phyloP scores from a whole-genome alignment of 37 sponge, comb jelly and placozoan genomes.

The Agelas oroides region DNA sequence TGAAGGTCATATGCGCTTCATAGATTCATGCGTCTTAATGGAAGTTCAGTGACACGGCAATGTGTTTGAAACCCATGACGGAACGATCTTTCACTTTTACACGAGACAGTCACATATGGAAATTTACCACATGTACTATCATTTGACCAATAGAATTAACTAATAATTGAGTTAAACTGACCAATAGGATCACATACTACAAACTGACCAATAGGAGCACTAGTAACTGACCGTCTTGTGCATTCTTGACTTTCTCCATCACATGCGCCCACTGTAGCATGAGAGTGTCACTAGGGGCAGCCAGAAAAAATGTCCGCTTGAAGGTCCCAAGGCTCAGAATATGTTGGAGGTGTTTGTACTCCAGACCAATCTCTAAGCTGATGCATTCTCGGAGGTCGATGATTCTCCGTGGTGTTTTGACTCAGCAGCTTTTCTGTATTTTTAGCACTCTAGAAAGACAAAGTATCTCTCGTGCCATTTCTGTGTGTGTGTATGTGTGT shows the following conservation, averaged over 20 bases:
- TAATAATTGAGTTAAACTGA: too few species aligned
- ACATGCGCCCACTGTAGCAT: constrained; percentile 78
- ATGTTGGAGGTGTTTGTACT: constrained; percentile 58
- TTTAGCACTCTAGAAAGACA: constrained; percentile 67
- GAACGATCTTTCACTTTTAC: too few species aligned
- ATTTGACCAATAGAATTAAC: too few species aligned
- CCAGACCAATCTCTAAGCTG: constrained; percentile 73
- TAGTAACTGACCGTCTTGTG: constrained; percentile 64
- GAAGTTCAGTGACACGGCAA: too few species aligned
- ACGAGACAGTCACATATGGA: too few species aligned
- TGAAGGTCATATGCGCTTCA: too few species aligned
- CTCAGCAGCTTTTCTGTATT: constrained; percentile 41
- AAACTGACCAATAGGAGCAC: neutral
- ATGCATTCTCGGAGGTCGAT: constrained; percentile 80
- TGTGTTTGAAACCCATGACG: too few species aligned
- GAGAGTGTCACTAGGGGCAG: constrained; percentile 65
- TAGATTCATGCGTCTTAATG: too few species aligned
- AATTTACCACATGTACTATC: too few species aligned
- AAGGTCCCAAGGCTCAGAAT: constrained; percentile 71
- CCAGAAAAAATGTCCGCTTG: constrained; percentile 73
- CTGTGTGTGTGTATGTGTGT: constrained; percentile 23
- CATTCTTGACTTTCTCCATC: constrained; percentile 65
- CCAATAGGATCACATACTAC: neutral
- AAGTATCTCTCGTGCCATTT: constrained; percentile 78
- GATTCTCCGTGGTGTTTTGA: constrained; percentile 59